Percentiles rank a stretch among this genome's conserved stretches.
Conservation (phyloP, 2,888 invertebrate species). For the Melangyna quadrimaculata region DNA sequence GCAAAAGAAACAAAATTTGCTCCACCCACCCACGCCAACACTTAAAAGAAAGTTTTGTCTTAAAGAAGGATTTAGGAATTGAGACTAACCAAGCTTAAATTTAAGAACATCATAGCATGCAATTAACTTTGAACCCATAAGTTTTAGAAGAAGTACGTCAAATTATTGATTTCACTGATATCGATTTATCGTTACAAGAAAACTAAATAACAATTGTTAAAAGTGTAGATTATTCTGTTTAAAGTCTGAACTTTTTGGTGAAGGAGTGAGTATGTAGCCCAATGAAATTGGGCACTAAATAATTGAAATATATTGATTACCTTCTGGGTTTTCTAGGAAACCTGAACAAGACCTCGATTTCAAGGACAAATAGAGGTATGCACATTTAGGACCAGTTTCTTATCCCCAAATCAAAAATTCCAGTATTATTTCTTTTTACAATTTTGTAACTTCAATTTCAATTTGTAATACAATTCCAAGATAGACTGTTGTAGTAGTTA, state of each 20-base stretch:
- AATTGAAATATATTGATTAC: too few relatives aligned
- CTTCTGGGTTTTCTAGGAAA: too few relatives aligned
- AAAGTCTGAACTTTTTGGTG: background rate
- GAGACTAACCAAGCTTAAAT: background rate
- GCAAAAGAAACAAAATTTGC: background rate
- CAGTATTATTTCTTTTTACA: too few relatives aligned
- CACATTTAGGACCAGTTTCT: too few relatives aligned
- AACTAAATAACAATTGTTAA: background rate
- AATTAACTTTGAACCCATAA: slow-evolving; percentile 7
- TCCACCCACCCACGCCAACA: background rate
- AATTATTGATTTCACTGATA: background rate
- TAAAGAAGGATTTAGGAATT: background rate
- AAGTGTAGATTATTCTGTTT: background rate
- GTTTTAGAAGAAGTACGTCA: background rate
- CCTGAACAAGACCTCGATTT: too few relatives aligned
- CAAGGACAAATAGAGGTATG: too few relatives aligned
- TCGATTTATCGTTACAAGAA: background rate
- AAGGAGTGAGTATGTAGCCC: background rate
- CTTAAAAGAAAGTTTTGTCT: background rate
- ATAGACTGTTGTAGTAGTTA: too few relatives aligned
- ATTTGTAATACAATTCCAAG: too few relatives aligned
- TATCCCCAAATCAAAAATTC: too few relatives aligned
- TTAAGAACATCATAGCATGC: slow-evolving; percentile 9
- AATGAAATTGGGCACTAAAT: too few relatives aligned
- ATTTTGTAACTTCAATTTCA: too few relatives aligned